These are phyloP conservation scores for Seriola dumerili DNA, from an alignment of 2,113 vertebrate species.

Conservation along the genomic window DNA sequence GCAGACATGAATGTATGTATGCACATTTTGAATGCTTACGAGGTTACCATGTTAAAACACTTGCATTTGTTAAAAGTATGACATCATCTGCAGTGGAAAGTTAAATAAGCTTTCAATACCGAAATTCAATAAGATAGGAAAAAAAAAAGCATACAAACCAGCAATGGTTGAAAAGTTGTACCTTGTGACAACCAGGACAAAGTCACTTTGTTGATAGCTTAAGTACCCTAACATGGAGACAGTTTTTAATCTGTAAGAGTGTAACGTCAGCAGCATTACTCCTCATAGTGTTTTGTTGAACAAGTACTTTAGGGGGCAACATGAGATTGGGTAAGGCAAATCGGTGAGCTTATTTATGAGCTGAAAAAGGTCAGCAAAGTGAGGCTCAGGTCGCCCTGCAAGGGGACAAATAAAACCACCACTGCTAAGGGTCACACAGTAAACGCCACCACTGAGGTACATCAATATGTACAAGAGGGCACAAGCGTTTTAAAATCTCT, in stretches of 20 bases:
- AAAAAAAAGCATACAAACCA: slow-evolving; percentile 51
- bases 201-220: slow-evolving; percentile 73
- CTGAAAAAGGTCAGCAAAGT: slow-evolving; percentile 73
- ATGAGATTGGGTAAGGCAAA: slow-evolving; percentile 85
- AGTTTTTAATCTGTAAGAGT: slow-evolving; percentile 52
- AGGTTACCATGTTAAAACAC: slow-evolving; percentile 82
- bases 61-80: slow-evolving; percentile 80
- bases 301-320: slow-evolving; percentile 71
- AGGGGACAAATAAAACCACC: slow-evolving; percentile 65
- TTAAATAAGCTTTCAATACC: slow-evolving; percentile 84
- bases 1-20: slow-evolving; percentile 85
- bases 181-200: slow-evolving; percentile 83
- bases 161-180: slow-evolving; percentile 66
- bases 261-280: slow-evolving; percentile 54
- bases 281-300: slow-evolving; percentile 68
- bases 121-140: slow-evolving; percentile 79
- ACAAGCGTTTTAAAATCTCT: slow-evolving; percentile 71
- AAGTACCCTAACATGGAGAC: slow-evolving; percentile 68
- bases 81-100: slow-evolving; percentile 83
- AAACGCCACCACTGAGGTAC: slow-evolving; percentile 75
- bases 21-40: slow-evolving; percentile 79
- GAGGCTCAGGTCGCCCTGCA: slow-evolving; percentile 63
- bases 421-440: slow-evolving; percentile 73
- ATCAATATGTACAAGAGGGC: slow-evolving; percentile 73
- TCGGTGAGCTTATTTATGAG: slow-evolving; percentile 85